These are phyloP conservation scores for Stichopus horrens DNA, from an alignment of 53 echinoderm and acorn worm species.

Conservation along the genomic window DNA sequence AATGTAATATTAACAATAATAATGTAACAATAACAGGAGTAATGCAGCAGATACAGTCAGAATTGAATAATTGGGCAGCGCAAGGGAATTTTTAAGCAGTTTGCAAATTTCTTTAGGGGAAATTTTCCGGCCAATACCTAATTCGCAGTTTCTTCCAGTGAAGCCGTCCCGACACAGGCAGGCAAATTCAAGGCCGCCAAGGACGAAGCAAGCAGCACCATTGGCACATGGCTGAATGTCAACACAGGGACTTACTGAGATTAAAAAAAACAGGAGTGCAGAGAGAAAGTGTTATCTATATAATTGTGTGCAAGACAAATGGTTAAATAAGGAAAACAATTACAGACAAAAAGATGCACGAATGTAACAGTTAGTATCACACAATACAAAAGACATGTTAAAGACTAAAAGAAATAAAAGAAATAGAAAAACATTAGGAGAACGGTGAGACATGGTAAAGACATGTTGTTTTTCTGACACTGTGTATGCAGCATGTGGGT, in stretches of 20 bases:
- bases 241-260: conserved; percentile 42
- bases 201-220: conserved; percentile 60
- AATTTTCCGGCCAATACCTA: conserved; percentile 22
- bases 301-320: not conserved
- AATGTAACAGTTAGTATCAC: not conserved
- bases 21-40: no score
- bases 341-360: not conserved
- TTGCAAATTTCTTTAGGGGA: conserved; percentile 3
- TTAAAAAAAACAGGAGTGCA: conserved; percentile 4
- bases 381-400: not conserved
- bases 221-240: conserved; percentile 55
- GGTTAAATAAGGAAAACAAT: no score
- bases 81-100: not conserved
- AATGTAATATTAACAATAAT: no score
- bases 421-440: no score
- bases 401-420: no score
- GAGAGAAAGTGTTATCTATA: not conserved
- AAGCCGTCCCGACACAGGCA: conserved; percentile 64
- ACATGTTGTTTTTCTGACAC: no score
- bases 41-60: no score
- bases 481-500: no score
- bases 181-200: conserved; percentile 38
- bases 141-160: conserved; percentile 51
- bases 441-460: no score
- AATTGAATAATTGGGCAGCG: not conserved